Evolutionary conservation across 2,888 invertebrate genomes (phyloP).

Genomic region (Gymnoscelis rufifasciata): DNA sequence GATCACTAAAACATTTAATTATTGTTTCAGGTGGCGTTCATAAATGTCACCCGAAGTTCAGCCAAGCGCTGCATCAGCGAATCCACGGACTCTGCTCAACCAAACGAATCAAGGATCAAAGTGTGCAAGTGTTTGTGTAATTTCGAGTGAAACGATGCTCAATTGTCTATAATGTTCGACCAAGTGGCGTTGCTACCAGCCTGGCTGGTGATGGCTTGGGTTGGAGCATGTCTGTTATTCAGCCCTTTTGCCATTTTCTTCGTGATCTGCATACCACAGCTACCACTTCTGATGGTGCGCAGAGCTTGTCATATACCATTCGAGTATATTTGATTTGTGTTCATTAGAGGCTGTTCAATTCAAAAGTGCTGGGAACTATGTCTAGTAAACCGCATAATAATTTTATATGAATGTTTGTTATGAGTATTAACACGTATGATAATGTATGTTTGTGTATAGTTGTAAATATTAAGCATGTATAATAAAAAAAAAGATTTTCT

Average conservation of each 20-base stretch:
- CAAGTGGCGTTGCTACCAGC: conserved; percentile 69
- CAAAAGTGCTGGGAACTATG: background rate
- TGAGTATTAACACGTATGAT: background rate
- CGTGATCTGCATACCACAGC: conserved; percentile 83
- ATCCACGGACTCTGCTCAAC: conserved; percentile 34
- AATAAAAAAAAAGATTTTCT: background rate
- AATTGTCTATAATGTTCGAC: conserved; percentile 52
- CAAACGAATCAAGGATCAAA: conserved; percentile 30
- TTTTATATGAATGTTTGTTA: background rate
- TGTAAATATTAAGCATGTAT: background rate
- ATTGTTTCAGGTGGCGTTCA: conserved; percentile 72
- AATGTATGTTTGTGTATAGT: background rate
- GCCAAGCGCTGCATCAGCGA: conserved; percentile 30
- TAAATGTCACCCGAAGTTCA: conserved; percentile 47
- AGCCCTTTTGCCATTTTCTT: conserved; percentile 83
- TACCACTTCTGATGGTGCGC: conserved; percentile 83
- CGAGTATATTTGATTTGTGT: conserved; percentile 76
- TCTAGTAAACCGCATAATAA: background rate
- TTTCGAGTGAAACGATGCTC: conserved; percentile 18
- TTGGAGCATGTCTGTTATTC: conserved; percentile 81
- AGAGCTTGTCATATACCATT: conserved; percentile 83
- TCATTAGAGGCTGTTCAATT: background rate
- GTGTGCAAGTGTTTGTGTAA: conserved; percentile 44
- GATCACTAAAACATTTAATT: background rate
- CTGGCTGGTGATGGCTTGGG: conserved; percentile 82